Conservation (phyloP, 2,797 vertebrate species). For the Crenichthys baileyi region DNA sequence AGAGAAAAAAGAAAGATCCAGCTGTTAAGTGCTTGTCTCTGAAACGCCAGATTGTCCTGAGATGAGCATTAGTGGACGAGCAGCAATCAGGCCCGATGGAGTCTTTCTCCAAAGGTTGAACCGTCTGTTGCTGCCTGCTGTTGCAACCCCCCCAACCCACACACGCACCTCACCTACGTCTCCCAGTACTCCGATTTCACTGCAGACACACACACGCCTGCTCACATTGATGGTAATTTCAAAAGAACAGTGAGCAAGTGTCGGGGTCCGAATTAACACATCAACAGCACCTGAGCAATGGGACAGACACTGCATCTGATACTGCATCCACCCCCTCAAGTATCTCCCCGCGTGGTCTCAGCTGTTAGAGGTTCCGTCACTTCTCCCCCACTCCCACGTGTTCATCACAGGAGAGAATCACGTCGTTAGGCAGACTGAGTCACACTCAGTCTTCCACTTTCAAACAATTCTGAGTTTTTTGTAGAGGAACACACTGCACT, state of each 20-base stretch:
- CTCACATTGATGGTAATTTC: conserved; percentile 43
- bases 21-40: conserved; percentile 47
- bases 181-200: conserved; percentile 41
- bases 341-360: conserved; percentile 21
- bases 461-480: conserved; percentile 43
- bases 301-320: conserved; percentile 10
- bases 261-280: conserved; percentile 62
- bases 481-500: conserved; percentile 41
- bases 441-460: conserved; percentile 48
- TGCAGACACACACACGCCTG: conserved; percentile 38
- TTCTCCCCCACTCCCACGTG: conserved; percentile 39
- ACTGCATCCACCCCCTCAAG: background rate
- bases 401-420: conserved; percentile 27
- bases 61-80: conserved; percentile 42
- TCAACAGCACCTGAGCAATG: conserved; percentile 61
- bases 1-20: conserved; percentile 32
- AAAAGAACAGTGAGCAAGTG: conserved; percentile 49
- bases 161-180: conserved; percentile 32
- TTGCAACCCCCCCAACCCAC: conserved; percentile 18
- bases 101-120: conserved; percentile 58
- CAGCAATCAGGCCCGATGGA: conserved; percentile 54
- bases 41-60: conserved; percentile 55
- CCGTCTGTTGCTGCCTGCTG: conserved; percentile 65
- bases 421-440: conserved; percentile 50
- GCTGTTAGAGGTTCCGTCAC: conserved; percentile 24